Evolutionary conservation across 2,113 vertebrate species (phyloP).

Genomic region (Sciurus niger): DNA sequence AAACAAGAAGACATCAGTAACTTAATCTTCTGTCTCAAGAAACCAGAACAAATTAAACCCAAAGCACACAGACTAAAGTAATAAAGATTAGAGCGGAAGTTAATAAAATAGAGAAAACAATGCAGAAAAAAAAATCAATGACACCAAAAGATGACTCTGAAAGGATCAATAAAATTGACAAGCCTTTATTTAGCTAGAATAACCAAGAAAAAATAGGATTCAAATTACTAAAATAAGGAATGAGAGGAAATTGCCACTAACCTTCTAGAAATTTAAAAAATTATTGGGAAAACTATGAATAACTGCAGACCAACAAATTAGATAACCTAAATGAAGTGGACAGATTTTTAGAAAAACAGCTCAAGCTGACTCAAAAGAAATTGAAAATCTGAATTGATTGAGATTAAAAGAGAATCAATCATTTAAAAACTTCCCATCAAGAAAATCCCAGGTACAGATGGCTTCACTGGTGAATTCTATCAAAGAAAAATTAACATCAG

Average conservation of each 20-base stretch:
- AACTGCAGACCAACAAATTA: not conserved
- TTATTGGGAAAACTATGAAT: not conserved
- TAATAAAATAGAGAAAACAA: not conserved
- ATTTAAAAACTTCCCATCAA: not conserved
- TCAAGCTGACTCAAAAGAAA: not conserved
- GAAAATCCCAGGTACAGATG: not conserved
- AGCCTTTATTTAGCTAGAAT: not conserved
- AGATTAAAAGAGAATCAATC: not conserved
- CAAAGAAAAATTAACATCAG: conserved; percentile 7
- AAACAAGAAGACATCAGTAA: not conserved
- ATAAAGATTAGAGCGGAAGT: not conserved
- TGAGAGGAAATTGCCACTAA: not conserved
- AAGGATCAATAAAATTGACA: not conserved
- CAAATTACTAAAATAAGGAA: not conserved
- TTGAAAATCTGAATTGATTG: not conserved
- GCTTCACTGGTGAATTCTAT: conserved; percentile 12
- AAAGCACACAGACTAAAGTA: not conserved
- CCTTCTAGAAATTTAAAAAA: not conserved
- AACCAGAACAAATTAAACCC: not conserved
- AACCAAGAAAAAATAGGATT: not conserved
- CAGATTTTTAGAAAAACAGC: not conserved
- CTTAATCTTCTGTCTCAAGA: not conserved
- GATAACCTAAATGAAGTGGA: not conserved
- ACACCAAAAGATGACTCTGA: not conserved
- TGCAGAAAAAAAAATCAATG: not conserved